Conservation (phyloP, 92 coral and sea anemone genomes). For the Bergia sp. region DNA sequence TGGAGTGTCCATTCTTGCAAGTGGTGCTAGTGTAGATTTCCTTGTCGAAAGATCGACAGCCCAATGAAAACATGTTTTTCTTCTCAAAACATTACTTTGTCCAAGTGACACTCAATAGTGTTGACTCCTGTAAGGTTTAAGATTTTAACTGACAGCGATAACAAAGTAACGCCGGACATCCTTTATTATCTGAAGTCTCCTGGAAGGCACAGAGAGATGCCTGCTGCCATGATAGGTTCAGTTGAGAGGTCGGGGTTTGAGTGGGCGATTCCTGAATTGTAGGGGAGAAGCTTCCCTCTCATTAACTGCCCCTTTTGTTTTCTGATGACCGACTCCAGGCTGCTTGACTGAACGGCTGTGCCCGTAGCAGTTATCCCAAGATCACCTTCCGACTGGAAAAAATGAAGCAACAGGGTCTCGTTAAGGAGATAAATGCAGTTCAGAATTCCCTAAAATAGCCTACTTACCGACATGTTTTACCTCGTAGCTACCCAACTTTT, state of each 20-base stretch:
- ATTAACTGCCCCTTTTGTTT: slow-evolving; percentile 68
- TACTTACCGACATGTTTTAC: neutral
- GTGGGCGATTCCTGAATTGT: slow-evolving; percentile 51
- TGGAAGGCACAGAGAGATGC: slow-evolving; percentile 73
- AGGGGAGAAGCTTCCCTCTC: slow-evolving; percentile 69
- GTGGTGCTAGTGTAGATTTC: too few species aligned
- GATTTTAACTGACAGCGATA: neutral
- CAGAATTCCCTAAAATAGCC: neutral
- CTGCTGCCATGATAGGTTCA: slow-evolving; percentile 78
- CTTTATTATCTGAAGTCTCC: slow-evolving; percentile 26
- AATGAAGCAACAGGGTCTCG: neutral
- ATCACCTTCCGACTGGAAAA: slow-evolving; percentile 72
- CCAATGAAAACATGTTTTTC: too few species aligned
- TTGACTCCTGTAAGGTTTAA: neutral
- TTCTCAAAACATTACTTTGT: too few species aligned
- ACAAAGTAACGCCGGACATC: neutral
- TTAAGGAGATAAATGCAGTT: neutral
- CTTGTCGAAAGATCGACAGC: too few species aligned
- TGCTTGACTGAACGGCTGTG: slow-evolving; percentile 65
- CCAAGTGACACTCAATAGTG: neutral
- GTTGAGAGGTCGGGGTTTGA: slow-evolving; percentile 72
- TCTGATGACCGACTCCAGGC: slow-evolving; percentile 51
- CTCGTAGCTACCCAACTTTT: too few species aligned
- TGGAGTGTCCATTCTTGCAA: too few species aligned
- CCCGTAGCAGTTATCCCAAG: slow-evolving; percentile 72